Percentiles rank a stretch among this genome's conserved stretches.
phyloP scores from a whole-genome alignment of 2,797 vertebrate species.

The Chloroceryle amazona region DNA sequence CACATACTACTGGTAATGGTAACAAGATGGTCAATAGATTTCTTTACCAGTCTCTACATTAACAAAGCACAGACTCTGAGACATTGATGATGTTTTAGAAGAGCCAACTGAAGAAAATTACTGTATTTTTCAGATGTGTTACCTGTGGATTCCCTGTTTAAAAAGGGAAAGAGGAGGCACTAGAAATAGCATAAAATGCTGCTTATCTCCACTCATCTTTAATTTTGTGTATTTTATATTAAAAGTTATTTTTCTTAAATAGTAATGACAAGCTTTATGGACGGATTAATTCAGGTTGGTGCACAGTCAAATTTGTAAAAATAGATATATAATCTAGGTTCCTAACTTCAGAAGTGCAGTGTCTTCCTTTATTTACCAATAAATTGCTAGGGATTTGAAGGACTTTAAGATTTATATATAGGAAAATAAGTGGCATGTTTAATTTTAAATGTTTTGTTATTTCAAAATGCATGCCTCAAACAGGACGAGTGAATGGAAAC shows the following conservation, averaged over 20 bases:
- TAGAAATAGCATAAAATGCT: neutral
- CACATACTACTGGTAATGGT: neutral
- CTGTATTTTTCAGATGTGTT: neutral
- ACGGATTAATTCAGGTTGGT: neutral
- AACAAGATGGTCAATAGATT: neutral
- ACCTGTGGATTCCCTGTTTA: neutral
- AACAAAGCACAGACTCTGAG: neutral
- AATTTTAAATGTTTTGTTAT: neutral
- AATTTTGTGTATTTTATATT: neutral
- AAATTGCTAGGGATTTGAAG: neutral
- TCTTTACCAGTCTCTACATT: neutral
- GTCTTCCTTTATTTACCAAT: neutral
- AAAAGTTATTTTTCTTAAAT: neutral
- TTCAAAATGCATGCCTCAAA: neutral
- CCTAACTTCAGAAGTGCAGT: neutral
- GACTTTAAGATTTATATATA: neutral
- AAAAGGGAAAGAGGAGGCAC: neutral
- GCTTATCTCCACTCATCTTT: neutral
- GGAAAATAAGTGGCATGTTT: too few relatives aligned
- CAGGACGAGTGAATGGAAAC: neutral
- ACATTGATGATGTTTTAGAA: neutral
- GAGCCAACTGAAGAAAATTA: neutral
- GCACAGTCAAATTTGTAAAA: neutral
- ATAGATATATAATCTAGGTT: neutral
- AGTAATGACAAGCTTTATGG: neutral